Evolutionary conservation across 1,140 invertebrate genomes (phyloP).

Genomic region (Anoplolepis gracilipes): DNA sequence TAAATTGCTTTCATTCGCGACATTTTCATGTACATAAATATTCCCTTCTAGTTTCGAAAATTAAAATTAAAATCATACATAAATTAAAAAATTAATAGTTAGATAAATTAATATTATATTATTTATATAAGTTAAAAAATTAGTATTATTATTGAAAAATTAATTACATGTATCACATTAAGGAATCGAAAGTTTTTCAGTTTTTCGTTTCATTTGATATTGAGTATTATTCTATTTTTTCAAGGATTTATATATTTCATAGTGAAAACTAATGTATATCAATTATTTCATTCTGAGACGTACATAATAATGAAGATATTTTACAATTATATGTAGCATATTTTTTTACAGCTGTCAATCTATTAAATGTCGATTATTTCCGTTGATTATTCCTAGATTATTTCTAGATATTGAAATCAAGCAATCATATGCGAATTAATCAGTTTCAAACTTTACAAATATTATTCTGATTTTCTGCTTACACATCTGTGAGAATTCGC

Average conservation of each 20-base stretch:
- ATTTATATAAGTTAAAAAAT: too few relatives aligned
- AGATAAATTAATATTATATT: too few relatives aligned
- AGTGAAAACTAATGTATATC: neutral
- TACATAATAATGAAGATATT: neutral
- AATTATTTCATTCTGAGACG: neutral
- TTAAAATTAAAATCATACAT: neutral
- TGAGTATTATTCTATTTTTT: neutral
- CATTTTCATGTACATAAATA: neutral
- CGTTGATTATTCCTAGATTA: neutral
- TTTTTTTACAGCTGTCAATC: neutral
- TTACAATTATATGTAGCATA: neutral
- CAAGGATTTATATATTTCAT: neutral
- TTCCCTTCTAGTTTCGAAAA: neutral
- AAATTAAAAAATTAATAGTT: too few relatives aligned
- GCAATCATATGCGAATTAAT: neutral
- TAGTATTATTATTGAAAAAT: neutral
- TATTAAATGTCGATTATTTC: neutral
- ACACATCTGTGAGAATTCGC: neutral
- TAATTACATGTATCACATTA: neutral
- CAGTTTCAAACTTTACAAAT: neutral
- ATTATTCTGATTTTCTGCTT: conserved; percentile 11
- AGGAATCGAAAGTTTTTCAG: neutral
- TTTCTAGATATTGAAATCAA: neutral
- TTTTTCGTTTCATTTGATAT: too few relatives aligned
- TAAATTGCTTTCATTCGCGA: neutral